Base-by-base conservation (phyloP, 2,113 vertebrate genomes). In the Anseranas semipalmata region DNA sequence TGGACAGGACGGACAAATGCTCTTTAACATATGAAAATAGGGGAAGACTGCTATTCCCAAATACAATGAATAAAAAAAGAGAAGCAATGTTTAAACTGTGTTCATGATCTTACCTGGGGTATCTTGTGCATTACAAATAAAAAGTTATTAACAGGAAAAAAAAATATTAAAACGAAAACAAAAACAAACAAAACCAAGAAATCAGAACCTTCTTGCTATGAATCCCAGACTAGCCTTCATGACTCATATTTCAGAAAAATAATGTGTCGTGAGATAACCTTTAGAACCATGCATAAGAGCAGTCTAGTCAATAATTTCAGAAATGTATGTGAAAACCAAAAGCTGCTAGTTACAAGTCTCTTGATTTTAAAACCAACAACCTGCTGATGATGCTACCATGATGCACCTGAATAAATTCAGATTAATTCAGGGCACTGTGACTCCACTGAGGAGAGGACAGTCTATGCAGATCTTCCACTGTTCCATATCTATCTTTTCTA, bases 291-390 rank as follows among this genome's bases (percentile, higher is more conserved):
- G 25, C 4, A 66, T 43, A n/a, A 86, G 25, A 91, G 33, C 60
- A 70, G 9, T 72, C 90, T 79, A 85, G 83, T 37, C 87, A 91
- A 39, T 67, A 39, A 75, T 72, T 58, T 85, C 88, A 95, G 53
- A 89, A 82, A 91, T 30, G 35, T 50, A 15, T 15, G 9, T 74
- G 12, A 62, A 95, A 84, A 55, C 5, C 50, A 93, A 67, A 89
- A 90, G 20, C 32, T 91, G 66, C 78, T 74, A 95, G 43, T 87
- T 93, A 45, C 24, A 90, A 58, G 24, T 63, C 86, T 89, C 37
- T 30, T 93, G 50, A 85, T 89, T 96, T 96, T 65, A 95, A 95
- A 91, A 87, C 24, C 46, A 83, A 71, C 59, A 88, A 66, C 59
- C 28, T 96, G 15, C 43, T 94, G 50, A 43, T 58, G 89, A 85